A percentile compares a stretch with the other conserved stretches of the same genome.
Conservation (phyloP, 2,113 vertebrate genomes). For the Probosciger aterrimus region DNA sequence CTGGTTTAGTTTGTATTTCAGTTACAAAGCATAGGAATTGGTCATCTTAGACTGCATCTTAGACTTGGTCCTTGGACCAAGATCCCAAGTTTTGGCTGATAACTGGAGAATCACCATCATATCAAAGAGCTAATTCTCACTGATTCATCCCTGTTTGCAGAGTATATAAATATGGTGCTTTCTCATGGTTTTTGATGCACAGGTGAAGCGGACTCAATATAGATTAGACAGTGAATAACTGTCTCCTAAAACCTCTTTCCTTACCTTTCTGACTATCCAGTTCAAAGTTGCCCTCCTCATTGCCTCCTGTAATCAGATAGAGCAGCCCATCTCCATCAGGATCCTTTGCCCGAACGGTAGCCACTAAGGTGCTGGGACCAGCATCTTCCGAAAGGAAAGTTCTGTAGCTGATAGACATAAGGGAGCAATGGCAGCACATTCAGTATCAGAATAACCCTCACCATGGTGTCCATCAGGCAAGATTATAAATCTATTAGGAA, state of each 20-base stretch:
- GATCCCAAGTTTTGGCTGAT: neutral
- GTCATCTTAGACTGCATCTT: neutral
- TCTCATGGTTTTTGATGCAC: neutral
- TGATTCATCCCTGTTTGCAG: neutral
- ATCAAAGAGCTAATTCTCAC: neutral
- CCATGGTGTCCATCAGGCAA: neutral
- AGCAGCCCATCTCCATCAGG: conserved; percentile 85
- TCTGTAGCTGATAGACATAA: conserved; percentile 76
- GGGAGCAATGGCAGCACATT: neutral
- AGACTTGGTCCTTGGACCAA: neutral
- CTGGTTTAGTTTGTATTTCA: neutral
- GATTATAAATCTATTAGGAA: neutral
- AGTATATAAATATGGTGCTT: neutral
- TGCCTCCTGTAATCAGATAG: conserved; percentile 86
- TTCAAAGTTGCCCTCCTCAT: conserved; percentile 89
- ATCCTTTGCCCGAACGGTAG: conserved; percentile 85
- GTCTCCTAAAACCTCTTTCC: neutral
- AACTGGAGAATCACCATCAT: neutral
- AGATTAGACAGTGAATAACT: neutral
- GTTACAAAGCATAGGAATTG: neutral
- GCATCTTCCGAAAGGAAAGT: conserved; percentile 90
- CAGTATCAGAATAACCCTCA: neutral
- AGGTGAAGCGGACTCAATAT: neutral
- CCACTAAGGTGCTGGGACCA: conserved; percentile 85
- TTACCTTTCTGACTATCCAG: conserved; percentile 87